Evolutionary conservation across 2,888 invertebrate species (phyloP).

Genomic region (Lasioglossum malachurum): DNA sequence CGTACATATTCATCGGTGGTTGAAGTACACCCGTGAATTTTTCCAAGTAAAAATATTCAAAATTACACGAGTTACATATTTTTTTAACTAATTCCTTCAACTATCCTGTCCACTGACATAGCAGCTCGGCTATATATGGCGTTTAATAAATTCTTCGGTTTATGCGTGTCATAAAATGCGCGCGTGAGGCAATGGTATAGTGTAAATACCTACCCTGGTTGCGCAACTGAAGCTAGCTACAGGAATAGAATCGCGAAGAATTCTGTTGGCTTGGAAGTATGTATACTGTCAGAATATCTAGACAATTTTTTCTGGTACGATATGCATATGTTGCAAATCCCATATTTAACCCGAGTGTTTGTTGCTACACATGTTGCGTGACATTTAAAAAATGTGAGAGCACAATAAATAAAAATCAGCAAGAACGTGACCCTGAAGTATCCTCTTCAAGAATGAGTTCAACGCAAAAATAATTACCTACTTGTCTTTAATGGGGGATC

Average conservation of each 20-base stretch:
- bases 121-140: neutral
- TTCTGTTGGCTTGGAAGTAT: neutral
- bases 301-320: neutral
- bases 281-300: neutral
- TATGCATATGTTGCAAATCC: too few species aligned
- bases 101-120: neutral
- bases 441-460: too few species aligned
- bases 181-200: neutral
- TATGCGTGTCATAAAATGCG: constrained; percentile 44
- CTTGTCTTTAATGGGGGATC: neutral
- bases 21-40: too few species aligned
- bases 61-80: too few species aligned
- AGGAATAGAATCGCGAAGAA: constrained; percentile 1
- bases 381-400: too few species aligned
- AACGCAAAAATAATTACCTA: neutral
- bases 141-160: constrained; percentile 39
- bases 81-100: too few species aligned
- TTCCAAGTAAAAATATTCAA: too few species aligned
- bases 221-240: neutral
- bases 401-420: too few species aligned
- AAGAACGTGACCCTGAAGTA: too few species aligned
- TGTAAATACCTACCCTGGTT: neutral
- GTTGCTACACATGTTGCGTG: too few species aligned
- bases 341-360: too few species aligned
- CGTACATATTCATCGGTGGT: too few species aligned